A percentile compares a stretch with the other conserved stretches of the same genome.
Conservation (phyloP, 2,113 vertebrate species). For the Phylloscopus trochiloides region DNA sequence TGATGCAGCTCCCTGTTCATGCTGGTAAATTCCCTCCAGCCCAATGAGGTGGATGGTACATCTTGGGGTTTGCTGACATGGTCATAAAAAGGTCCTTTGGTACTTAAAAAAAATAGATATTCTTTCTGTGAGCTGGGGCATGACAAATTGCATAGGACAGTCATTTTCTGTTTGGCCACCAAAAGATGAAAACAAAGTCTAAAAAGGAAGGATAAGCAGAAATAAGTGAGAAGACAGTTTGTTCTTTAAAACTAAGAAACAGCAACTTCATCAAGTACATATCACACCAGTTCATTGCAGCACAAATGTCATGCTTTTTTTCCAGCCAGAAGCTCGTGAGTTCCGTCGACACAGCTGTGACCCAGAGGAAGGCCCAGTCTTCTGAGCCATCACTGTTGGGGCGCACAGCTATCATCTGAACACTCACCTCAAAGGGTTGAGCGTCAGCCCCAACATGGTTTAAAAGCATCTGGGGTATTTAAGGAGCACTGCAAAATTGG, state of each 20-base stretch:
- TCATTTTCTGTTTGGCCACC: background rate
- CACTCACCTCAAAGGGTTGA: background rate
- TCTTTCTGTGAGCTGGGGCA: background rate
- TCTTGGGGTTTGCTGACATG: background rate
- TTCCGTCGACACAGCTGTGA: background rate
- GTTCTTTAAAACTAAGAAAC: background rate
- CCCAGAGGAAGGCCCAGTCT: accelerated
- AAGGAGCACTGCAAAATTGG: background rate
- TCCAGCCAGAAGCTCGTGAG: background rate
- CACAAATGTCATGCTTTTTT: background rate
- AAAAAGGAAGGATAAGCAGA: background rate
- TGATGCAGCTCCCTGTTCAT: accelerated
- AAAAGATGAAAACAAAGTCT: background rate
- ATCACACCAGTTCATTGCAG: background rate
- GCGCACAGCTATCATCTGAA: background rate
- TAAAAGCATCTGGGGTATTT: background rate
- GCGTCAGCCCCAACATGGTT: background rate
- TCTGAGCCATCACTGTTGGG: background rate
- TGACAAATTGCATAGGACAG: background rate
- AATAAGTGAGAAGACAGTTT: background rate
- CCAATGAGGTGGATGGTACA: background rate
- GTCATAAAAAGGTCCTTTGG: background rate
- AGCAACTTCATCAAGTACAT: background rate
- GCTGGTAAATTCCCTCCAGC: background rate
- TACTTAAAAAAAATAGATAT: background rate